A percentile compares a stretch with the other conserved stretches of the same genome.
phyloP scores from a whole-genome alignment of 1,140 invertebrate genomes.

The Drosophila aff. region DNA sequence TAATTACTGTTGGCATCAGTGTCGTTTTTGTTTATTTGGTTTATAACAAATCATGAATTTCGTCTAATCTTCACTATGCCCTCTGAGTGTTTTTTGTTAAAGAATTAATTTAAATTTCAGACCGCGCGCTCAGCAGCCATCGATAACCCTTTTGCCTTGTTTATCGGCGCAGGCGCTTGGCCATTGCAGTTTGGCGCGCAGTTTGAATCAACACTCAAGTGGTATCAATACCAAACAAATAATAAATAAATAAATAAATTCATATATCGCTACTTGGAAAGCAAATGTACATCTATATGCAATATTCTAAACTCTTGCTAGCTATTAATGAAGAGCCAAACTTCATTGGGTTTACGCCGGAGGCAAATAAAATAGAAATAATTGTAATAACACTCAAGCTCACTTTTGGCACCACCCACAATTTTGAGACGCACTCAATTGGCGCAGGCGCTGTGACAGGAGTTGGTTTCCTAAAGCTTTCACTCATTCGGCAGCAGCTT shows the following conservation, averaged over 20 bases:
- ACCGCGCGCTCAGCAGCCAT: not conserved
- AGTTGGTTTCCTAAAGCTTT: slow-evolving; percentile 38
- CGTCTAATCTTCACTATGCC: not conserved
- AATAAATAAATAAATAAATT: too few species aligned
- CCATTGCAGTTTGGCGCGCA: not conserved
- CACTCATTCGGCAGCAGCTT: slow-evolving; percentile 56
- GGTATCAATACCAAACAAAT: accelerated
- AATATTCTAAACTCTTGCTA: not conserved
- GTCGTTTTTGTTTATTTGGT: not conserved
- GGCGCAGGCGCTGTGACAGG: slow-evolving; percentile 37
- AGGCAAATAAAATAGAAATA: slow-evolving; percentile 2
- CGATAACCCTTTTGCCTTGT: not conserved
- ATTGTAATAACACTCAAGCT: slow-evolving; percentile 19
- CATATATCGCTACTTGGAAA: not conserved
- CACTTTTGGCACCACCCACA: slow-evolving; percentile 75
- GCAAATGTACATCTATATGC: not conserved
- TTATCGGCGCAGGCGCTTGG: not conserved
- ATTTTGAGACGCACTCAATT: slow-evolving; percentile 33
- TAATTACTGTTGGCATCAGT: not conserved
- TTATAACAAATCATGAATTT: not conserved
- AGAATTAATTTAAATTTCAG: not conserved
- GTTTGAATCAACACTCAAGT: not conserved
- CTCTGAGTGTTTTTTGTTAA: not conserved
- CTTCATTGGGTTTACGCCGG: not conserved
- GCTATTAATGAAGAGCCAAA: not conserved